Base-by-base conservation (phyloP, 2,888 invertebrate species). In the Euplagia quadripunctaria region DNA sequence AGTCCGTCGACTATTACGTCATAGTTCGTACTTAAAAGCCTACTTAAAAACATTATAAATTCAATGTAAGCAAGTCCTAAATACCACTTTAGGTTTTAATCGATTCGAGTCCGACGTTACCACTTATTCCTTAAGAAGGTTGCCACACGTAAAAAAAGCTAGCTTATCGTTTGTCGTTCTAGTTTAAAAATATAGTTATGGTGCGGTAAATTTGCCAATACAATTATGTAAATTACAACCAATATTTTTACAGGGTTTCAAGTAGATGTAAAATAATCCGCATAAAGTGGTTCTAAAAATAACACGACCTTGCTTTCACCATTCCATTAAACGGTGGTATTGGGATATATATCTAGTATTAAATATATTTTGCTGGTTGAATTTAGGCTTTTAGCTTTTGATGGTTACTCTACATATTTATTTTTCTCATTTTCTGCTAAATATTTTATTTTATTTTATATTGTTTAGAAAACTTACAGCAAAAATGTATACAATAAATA, bases 221-320 rank as follows among this genome's bases (percentile, higher is more conserved):
- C 11, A 58, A 20, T 11, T 58, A 58, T 58, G 8, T 58, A 58
- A 55, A 55, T 55, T 55, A 2, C 7, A 58, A 58, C 11, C 16
- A 65, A 49, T 65, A 65, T 14, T 65, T 46, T 16, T 65, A 49
- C 16, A 49, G 31, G 49, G 16, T 16, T 31, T 20, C 46, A n/a
- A 20, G 43, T 43, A 58, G 58, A 9, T 4, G 9, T 46, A 46
- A 46, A 9, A 46, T 46, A 46, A 41, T 42, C 41, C 65, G 14
- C 49, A 31, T 16, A 46, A 20, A 65, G 14, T 46, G 8, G 20
- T 49, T 49, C 65, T 66, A 66, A 66, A 65, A 66, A 31, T 66
- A 49, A 49, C 20, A 66, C 12, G 20, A 58, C 20, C 58, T 49
- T 49, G 65, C 31, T 14, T 66, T 49, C 14, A 43, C 42, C n/a